phyloP scores from a whole-genome alignment of 2,797 vertebrate species.

The Diglossa cyanea region DNA sequence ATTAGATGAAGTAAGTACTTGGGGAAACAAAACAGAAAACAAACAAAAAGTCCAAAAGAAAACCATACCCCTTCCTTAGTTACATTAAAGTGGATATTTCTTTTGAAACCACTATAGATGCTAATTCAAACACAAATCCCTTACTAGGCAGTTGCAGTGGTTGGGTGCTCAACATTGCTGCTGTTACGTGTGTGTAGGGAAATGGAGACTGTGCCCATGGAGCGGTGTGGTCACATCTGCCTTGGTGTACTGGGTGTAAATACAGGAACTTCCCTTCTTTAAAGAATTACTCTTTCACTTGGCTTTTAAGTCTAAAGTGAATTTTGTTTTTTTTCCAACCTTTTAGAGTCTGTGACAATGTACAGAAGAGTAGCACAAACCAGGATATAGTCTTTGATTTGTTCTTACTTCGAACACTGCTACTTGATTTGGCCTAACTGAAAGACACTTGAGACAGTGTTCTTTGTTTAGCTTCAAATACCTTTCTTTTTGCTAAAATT shows the following conservation, averaged over 20 bases:
- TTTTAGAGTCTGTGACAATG: not conserved
- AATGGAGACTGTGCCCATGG: not conserved
- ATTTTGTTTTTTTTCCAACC: not conserved
- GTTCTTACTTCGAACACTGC: not conserved
- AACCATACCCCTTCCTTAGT: not conserved
- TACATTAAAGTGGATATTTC: not conserved
- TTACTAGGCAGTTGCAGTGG: not conserved
- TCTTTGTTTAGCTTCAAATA: not conserved
- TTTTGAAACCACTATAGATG: not conserved
- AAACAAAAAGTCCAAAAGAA: not conserved
- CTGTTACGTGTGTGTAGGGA: not conserved
- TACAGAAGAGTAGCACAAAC: not conserved
- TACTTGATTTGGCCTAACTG: not conserved
- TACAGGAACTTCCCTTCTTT: not conserved
- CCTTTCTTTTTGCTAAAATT: not conserved
- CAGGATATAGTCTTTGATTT: not conserved
- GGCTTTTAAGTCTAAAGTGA: not conserved
- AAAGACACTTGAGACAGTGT: not conserved
- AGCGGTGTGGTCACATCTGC: not conserved
- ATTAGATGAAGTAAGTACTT: slow-evolving; percentile 88
- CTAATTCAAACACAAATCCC: not conserved
- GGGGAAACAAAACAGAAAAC: not conserved
- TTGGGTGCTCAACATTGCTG: not conserved
- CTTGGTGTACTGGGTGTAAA: not conserved
- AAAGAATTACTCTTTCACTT: not conserved